Percentiles rank a stretch among this genome's conserved stretches.
These are phyloP conservation scores for Halictus quadricinctus DNA, from an alignment of 2,888 invertebrate genomes.

Conservation along the genomic window DNA sequence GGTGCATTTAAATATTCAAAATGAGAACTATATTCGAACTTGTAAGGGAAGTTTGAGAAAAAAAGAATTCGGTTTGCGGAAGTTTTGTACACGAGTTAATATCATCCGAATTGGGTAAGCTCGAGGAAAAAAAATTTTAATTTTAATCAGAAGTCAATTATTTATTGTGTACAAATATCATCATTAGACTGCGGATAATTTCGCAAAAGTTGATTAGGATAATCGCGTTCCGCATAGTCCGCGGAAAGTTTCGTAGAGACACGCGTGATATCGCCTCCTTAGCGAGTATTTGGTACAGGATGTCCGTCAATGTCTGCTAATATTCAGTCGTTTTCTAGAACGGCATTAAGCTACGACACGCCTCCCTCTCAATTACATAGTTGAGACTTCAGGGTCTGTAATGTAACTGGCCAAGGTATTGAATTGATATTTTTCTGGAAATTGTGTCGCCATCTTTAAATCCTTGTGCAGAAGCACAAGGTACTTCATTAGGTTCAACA, in stretches of 20 bases:
- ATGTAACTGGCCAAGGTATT: conserved; percentile 36
- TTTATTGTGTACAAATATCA: too few species aligned
- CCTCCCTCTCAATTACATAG: conserved; percentile 75
- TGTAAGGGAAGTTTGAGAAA: too few species aligned
- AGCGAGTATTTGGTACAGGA: conserved; percentile 78
- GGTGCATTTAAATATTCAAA: too few species aligned
- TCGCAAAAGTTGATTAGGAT: neutral
- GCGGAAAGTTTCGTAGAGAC: conserved; percentile 58
- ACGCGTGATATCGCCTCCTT: conserved; percentile 76
- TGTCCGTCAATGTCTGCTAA: conserved; percentile 74
- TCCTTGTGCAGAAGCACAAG: neutral
- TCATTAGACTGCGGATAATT: neutral
- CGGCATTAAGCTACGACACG: conserved; percentile 67
- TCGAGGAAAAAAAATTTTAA: too few species aligned
- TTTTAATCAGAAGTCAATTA: too few species aligned
- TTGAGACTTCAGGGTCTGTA: conserved; percentile 70
- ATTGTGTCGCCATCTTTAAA: conserved; percentile 19
- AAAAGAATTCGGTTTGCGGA: too few species aligned
- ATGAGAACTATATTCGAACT: too few species aligned
- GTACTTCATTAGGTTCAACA: too few species aligned
- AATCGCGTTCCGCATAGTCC: conserved; percentile 16
- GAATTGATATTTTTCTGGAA: conserved; percentile 37
- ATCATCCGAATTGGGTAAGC: too few species aligned
- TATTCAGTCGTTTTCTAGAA: conserved; percentile 75
- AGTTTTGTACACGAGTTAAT: too few species aligned